Conservation (phyloP, 2,888 invertebrate species). For the Boloria selene region DNA sequence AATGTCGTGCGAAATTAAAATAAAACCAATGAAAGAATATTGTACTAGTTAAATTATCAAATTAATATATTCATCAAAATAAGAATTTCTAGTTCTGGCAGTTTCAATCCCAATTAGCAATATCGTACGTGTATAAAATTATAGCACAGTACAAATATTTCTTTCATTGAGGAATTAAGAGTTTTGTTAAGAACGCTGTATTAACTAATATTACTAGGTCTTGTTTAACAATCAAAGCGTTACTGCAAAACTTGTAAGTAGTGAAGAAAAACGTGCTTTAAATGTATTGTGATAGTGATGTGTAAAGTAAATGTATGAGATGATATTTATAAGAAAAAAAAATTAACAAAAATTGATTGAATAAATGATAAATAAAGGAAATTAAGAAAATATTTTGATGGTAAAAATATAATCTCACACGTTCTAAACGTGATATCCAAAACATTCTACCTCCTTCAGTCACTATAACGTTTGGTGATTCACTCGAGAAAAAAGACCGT, state of each 20-base stretch:
- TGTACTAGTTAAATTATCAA: too few relatives aligned
- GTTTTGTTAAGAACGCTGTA: too few relatives aligned
- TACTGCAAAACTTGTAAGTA: not conserved
- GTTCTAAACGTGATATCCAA: constrained; percentile 18
- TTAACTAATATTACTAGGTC: not conserved
- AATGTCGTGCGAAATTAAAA: not conserved
- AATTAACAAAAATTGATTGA: constrained; percentile 17
- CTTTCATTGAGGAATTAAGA: not conserved
- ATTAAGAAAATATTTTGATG: not conserved
- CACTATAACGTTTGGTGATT: constrained; percentile 75
- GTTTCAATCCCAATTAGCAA: too few relatives aligned
- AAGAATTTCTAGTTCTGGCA: too few relatives aligned
- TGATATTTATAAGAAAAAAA: constrained; percentile 38
- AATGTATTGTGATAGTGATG: constrained; percentile 35
- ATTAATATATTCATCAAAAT: too few relatives aligned
- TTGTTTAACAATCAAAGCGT: not conserved
- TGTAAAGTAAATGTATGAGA: constrained; percentile 39
- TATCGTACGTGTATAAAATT: too few relatives aligned
- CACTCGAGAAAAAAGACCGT: constrained; percentile 73
- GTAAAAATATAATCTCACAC: constrained; percentile 35
- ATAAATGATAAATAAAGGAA: constrained; percentile 14
- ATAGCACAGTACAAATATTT: not conserved
- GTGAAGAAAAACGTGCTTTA: constrained; percentile 35
- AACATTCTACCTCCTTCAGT: constrained; percentile 78
- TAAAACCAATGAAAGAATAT: too few relatives aligned